Percentiles rank a stretch among this genome's conserved stretches.
These are phyloP conservation scores for Miniopterus natalensis DNA, from an alignment of 2,113 vertebrate genomes.

Conservation along the genomic window DNA sequence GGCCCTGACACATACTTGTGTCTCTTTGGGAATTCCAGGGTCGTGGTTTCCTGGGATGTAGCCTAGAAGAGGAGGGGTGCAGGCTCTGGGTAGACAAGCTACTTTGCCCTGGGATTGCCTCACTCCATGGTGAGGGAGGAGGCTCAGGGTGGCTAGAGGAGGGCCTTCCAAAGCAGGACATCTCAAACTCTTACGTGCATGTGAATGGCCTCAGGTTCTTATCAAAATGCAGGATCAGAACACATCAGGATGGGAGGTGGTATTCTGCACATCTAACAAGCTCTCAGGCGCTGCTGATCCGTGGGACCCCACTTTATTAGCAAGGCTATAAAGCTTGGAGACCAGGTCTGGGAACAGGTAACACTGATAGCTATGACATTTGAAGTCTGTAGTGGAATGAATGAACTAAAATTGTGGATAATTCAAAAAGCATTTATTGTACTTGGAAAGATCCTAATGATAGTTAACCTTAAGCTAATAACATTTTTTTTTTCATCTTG, in stretches of 20 bases:
- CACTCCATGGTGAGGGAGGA: neutral
- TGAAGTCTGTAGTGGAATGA: neutral
- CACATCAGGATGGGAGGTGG: neutral
- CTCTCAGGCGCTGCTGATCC: neutral
- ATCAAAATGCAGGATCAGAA: neutral
- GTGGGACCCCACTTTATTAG: neutral
- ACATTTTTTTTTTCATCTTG: neutral
- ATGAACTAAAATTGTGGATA: conserved; percentile 28
- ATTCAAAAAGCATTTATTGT: neutral
- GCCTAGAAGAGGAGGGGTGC: neutral
- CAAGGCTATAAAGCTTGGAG: neutral
- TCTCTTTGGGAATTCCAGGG: neutral
- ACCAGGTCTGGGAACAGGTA: neutral
- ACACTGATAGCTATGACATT: neutral
- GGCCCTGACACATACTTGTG: neutral
- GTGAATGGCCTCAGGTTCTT: neutral
- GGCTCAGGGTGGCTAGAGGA: neutral
- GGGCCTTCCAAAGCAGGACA: neutral
- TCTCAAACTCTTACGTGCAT: neutral
- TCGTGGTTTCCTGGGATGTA: neutral
- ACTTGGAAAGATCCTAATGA: neutral
- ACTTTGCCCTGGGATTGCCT: neutral
- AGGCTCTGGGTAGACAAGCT: neutral
- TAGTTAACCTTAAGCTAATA: conserved; percentile 31
- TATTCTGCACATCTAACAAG: neutral